Conservation (phyloP, 2,888 invertebrate genomes). For the Hartigia nigra region DNA sequence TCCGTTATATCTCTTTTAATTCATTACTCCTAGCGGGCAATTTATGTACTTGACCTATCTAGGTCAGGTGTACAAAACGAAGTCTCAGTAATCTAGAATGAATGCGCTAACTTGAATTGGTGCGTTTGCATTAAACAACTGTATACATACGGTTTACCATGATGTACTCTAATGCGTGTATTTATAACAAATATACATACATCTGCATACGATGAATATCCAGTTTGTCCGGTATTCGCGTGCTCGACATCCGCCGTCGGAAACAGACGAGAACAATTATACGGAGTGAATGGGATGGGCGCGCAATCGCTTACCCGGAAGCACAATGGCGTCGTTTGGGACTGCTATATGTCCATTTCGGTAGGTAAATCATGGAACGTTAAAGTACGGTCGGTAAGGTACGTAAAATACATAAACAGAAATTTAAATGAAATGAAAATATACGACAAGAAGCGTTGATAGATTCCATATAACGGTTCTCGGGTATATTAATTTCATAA, state of each 20-base stretch:
- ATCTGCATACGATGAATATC: not conserved
- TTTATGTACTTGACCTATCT: not conserved
- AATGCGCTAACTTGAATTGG: not conserved
- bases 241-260: conserved; percentile 9
- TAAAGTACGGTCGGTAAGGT: not conserved
- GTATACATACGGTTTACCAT: not conserved
- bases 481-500: not conserved
- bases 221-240: not conserved
- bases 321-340: conserved; percentile 8
- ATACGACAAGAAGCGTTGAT: no score
- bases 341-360: not conserved
- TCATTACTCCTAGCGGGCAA: not conserved
- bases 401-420: not conserved
- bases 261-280: conserved; percentile 20
- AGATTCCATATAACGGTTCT: not conserved
- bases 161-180: not conserved
- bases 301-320: conserved; percentile 15
- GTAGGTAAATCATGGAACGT: not conserved
- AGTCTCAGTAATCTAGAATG: not conserved
- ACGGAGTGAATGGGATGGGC: conserved; percentile 8
- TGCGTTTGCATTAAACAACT: not conserved
- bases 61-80: not conserved
- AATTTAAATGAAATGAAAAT: no score
- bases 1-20: not conserved
- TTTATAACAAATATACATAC: not conserved